A percentile compares a stretch with the other conserved stretches of the same genome.
phyloP scores from a whole-genome alignment of 1,140 invertebrate genomes.

The Pygmarrhopalites habei region DNA sequence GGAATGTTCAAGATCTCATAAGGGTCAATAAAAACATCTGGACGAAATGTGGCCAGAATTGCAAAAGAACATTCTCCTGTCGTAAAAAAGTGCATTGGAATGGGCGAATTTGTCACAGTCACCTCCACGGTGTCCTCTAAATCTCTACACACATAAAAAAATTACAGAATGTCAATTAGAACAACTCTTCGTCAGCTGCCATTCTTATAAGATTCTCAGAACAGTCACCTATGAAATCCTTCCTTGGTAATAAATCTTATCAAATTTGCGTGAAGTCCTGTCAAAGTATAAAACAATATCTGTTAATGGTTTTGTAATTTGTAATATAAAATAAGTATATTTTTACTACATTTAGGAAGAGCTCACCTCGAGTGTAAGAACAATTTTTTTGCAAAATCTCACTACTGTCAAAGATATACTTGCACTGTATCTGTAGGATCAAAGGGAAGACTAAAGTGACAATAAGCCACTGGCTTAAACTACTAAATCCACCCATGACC shows the following conservation, averaged over 20 bases:
- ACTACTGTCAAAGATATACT: neutral
- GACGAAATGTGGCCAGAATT: constrained; percentile 21
- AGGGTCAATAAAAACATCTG: constrained; percentile 35
- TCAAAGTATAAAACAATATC: no score
- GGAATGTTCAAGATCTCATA: constrained; percentile 31
- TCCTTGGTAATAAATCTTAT: constrained; percentile 39
- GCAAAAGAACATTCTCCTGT: constrained; percentile 33
- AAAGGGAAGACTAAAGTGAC: no score
- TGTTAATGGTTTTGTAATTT: no score
- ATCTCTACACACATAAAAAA: constrained; percentile 24
- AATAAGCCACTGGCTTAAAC: no score
- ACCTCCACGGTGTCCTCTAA: constrained; percentile 37
- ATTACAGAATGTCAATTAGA: constrained; percentile 1
- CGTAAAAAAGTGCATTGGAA: constrained; percentile 27
- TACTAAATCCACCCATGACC: no score
- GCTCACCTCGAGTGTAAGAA: no score
- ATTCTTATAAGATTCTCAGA: no score
- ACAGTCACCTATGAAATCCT: constrained; percentile 35
- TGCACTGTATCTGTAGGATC: no score
- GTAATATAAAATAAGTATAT: no score
- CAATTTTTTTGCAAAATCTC: constrained; percentile 27
- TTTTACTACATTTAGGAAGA: no score
- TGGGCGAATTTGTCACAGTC: constrained; percentile 35
- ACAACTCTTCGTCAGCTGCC: no score
- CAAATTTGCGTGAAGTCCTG: constrained; percentile 35